A percentile compares a stretch with the other conserved stretches of the same genome.
Evolutionary conservation across 2,113 vertebrate genomes (phyloP).

Genomic region (Callocephalon fimbriatum): DNA sequence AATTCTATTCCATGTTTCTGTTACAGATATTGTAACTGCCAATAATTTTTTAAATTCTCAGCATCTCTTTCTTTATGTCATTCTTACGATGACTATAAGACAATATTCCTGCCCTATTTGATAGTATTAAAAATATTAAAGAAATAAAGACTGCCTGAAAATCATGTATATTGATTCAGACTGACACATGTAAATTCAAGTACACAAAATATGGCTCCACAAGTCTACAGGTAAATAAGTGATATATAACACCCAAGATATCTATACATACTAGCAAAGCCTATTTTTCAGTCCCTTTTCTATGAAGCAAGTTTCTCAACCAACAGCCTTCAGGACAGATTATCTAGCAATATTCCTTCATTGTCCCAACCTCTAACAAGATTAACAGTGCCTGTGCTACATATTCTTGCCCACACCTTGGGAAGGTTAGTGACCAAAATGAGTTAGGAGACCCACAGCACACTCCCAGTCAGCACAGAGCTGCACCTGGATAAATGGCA

Average conservation of each 20-base stretch:
- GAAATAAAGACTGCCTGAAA: background rate
- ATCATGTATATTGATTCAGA: background rate
- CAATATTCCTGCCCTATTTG: background rate
- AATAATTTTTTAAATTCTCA: background rate
- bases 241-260: background rate
- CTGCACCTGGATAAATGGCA: background rate
- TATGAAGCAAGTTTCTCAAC: background rate
- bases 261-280: background rate
- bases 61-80: background rate
- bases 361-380: background rate
- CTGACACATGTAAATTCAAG: background rate
- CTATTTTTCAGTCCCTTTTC: background rate
- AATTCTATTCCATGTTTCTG: background rate
- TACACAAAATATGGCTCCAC: background rate
- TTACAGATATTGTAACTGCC: background rate
- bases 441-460: accelerated
- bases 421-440: background rate
- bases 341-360: background rate
- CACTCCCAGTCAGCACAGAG: background rate
- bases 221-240: background rate
- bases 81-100: background rate
- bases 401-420: background rate
- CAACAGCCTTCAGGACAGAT: background rate
- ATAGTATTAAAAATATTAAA: background rate
- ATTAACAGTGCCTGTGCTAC: background rate